phyloP scores from a whole-genome alignment of 2,113 vertebrate species.

The Microcebus murinus region DNA sequence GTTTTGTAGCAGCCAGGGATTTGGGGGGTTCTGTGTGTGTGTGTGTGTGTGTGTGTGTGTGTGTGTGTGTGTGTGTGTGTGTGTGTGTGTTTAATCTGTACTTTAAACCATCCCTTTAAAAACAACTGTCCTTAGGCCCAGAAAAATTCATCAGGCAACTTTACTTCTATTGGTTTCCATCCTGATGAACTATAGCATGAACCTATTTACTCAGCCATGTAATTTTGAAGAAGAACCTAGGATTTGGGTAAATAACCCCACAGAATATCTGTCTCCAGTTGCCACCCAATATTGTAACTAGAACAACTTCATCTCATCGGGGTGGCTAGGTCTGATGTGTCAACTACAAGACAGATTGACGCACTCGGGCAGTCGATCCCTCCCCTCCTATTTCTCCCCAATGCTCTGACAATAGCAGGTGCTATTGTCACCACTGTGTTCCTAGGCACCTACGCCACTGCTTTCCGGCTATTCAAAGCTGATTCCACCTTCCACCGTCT shows the following conservation, averaged over 20 bases:
- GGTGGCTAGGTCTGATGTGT: not conserved
- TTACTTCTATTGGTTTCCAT: conserved; percentile 10
- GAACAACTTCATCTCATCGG: not conserved
- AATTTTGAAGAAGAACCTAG: not conserved
- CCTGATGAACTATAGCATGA: not conserved
- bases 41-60: too few relatives aligned
- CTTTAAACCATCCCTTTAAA: conserved; percentile 1
- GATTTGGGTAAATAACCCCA: not conserved
- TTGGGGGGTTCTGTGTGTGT: not conserved
- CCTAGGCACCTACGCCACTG: too few relatives aligned
- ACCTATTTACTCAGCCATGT: not conserved
- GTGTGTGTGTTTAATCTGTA: not conserved
- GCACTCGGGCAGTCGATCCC: not conserved
- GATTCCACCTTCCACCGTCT: not conserved
- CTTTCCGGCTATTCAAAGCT: not conserved
- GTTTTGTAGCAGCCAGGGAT: not conserved
- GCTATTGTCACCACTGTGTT: too few relatives aligned
- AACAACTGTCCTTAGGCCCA: not conserved
- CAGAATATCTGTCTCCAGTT: not conserved
- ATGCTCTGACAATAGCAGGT: not conserved
- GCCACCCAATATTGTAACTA: not conserved
- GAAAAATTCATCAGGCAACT: not conserved
- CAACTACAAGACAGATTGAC: not conserved
- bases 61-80: not conserved
- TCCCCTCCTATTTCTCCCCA: not conserved